phyloP scores from a whole-genome alignment of 1,140 invertebrate genomes.

The Conopomorpha cramerella region DNA sequence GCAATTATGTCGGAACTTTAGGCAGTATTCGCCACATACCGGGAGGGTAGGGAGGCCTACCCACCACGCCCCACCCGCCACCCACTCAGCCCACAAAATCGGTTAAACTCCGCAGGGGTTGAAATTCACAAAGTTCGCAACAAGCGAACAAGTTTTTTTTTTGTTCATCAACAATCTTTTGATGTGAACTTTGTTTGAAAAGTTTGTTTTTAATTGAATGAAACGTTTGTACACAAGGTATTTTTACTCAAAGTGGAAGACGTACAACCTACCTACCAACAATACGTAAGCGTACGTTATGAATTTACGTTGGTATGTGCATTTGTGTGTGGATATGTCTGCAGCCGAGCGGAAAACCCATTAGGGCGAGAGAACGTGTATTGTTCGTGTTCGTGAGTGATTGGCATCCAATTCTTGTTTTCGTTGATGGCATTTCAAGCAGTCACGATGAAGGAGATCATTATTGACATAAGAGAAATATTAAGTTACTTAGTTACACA shows the following conservation, averaged over 20 bases:
- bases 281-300: too few relatives aligned
- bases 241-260: too few relatives aligned
- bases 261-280: too few relatives aligned
- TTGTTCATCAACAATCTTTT: constrained; percentile 42
- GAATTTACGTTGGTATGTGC: too few relatives aligned
- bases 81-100: constrained; percentile 22
- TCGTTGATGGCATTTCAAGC: too few relatives aligned
- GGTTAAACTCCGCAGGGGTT: constrained; percentile 24
- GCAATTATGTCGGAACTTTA: constrained; percentile 49
- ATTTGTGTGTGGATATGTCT: too few relatives aligned
- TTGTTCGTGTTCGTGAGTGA: too few relatives aligned
- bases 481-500: constrained; percentile 11
- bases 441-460: constrained; percentile 7
- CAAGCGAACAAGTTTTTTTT: constrained; percentile 22
- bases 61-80: constrained; percentile 12
- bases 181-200: constrained; percentile 29
- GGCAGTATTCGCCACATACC: constrained; percentile 43
- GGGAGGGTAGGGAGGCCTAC: constrained; percentile 16
- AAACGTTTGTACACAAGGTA: too few relatives aligned
- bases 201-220: too few relatives aligned
- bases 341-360: too few relatives aligned
- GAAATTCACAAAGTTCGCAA: constrained; percentile 39
- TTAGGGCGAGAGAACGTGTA: too few relatives aligned
- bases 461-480: constrained; percentile 12
- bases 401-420: not conserved